Evolutionary conservation across 1,140 invertebrate genomes (phyloP).

Genomic region (Mactra quadrangularis): DNA sequence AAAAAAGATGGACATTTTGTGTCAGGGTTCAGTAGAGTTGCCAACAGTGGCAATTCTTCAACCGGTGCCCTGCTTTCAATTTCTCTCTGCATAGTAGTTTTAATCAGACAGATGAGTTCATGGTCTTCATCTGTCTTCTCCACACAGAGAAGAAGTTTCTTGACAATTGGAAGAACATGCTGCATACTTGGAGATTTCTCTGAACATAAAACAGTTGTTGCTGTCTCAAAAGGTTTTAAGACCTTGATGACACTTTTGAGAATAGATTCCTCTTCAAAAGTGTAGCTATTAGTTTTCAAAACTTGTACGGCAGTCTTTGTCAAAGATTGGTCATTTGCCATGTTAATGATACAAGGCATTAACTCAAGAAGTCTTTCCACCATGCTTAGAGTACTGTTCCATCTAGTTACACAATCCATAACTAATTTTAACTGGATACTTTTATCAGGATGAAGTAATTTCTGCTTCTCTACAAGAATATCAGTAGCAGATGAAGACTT

Average conservation of each 20-base stretch:
- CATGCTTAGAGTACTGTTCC: slow-evolving; percentile 43
- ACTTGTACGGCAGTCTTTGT: background rate
- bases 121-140: background rate
- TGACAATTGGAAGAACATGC: slow-evolving; percentile 46
- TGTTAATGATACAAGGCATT: slow-evolving; percentile 15
- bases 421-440: slow-evolving; percentile 25
- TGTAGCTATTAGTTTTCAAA: slow-evolving; percentile 19
- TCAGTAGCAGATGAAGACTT: slow-evolving; percentile 36
- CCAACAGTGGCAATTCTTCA: slow-evolving; percentile 24
- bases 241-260: slow-evolving; percentile 30
- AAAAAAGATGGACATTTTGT: slow-evolving; percentile 6
- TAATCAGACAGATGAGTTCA: slow-evolving; percentile 8
- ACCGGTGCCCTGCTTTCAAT: background rate
- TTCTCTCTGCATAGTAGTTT: slow-evolving; percentile 15
- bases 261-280: slow-evolving; percentile 37
- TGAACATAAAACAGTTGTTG: slow-evolving; percentile 18
- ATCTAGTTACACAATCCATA: slow-evolving; percentile 46
- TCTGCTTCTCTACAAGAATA: background rate
- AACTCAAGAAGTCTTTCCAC: slow-evolving; percentile 23
- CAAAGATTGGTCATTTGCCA: background rate
- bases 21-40: too few relatives aligned
- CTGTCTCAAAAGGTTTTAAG: slow-evolving; percentile 35
- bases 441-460: background rate
- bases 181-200: slow-evolving; percentile 48
- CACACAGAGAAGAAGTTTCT: slow-evolving; percentile 12